Percentiles rank a stretch among this genome's conserved stretches.
These are phyloP conservation scores for Triplophysa yarkandensis DNA, from an alignment of 2,797 vertebrate genomes.

Conservation along the genomic window DNA sequence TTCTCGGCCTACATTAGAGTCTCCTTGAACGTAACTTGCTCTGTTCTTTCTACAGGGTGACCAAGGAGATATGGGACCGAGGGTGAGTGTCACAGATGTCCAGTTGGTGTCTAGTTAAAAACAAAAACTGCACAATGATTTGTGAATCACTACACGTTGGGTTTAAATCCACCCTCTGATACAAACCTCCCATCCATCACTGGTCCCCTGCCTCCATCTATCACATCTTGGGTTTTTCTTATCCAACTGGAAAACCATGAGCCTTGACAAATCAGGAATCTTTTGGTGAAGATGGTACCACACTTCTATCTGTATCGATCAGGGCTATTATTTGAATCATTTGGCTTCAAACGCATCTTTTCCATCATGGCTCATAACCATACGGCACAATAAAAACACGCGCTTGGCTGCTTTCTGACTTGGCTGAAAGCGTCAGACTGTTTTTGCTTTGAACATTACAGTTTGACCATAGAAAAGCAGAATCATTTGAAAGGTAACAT, in stretches of 20 bases:
- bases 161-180: too few species aligned
- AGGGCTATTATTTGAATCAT: slow-evolving; percentile 33
- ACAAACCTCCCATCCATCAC: background rate
- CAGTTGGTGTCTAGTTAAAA: background rate
- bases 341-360: slow-evolving; percentile 20
- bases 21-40: slow-evolving; percentile 38
- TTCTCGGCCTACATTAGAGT: slow-evolving; percentile 37
- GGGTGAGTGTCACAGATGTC: slow-evolving; percentile 77
- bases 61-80: slow-evolving; percentile 87
- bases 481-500: slow-evolving; percentile 18
- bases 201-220: background rate
- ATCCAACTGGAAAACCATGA: slow-evolving; percentile 12
- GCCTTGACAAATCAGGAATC: slow-evolving; percentile 47
- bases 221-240: background rate
- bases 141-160: too few species aligned
- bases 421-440: slow-evolving; percentile 37
- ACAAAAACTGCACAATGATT: too few species aligned
- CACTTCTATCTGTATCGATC: slow-evolving; percentile 37
- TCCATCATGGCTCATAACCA: slow-evolving; percentile 41
- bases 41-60: slow-evolving; percentile 79
- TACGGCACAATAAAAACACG: slow-evolving; percentile 48
- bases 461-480: slow-evolving; percentile 5
- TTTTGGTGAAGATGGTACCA: background rate
- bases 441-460: slow-evolving; percentile 10
- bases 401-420: slow-evolving; percentile 35